Base-by-base conservation (phyloP, 2,797 vertebrate species). In the Pangasius macronema region DNA sequence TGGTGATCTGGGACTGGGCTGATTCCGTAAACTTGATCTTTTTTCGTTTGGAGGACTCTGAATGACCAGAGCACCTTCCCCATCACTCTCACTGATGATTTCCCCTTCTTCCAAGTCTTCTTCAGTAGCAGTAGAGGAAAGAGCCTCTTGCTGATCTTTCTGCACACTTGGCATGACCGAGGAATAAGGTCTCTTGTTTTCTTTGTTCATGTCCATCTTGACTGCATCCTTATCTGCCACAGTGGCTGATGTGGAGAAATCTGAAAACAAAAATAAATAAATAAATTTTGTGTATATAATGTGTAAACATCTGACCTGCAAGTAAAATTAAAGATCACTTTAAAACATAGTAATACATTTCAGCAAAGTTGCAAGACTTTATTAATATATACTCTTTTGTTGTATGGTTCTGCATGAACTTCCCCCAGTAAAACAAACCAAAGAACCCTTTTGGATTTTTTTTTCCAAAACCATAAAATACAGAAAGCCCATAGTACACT, bases 81-180 rank as follows among this genome's bases (percentile, higher is more conserved):
- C 96, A 80, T 97, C 96, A 84, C 93, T 96, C 61, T 97, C 97
- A 51, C 97, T 99, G 91, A 98, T 0, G 79, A 99, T 98, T 93
- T 98, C 98, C 0, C 98, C 98, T 92, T 99, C 98, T 92, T 99
- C 99, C 88, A 98, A 88, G 87, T 98, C 98, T 81, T 96, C 94
- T 87, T 96, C 95, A 73, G 95, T 94, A 59, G 88, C 91, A 65
- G 89, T 92, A 55, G 95, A 92, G 5, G 81, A 91, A 36, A 91
- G 88, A 1, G 82, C 67, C 22, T 88, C 92, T 18, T 93, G 93
- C 16, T 77, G 88, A 1, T 90, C 88, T 30, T 88, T 92, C 73
- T 93, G 93, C 4, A 93, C 20, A n/a, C 86, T 93, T 18, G 89
- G 91, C 72, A 94, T 93, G 86, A 93, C 88, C 53, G 96, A 95